These are phyloP conservation scores for Notechis scutatus DNA, from an alignment of 2,113 vertebrate species.

Conservation along the genomic window DNA sequence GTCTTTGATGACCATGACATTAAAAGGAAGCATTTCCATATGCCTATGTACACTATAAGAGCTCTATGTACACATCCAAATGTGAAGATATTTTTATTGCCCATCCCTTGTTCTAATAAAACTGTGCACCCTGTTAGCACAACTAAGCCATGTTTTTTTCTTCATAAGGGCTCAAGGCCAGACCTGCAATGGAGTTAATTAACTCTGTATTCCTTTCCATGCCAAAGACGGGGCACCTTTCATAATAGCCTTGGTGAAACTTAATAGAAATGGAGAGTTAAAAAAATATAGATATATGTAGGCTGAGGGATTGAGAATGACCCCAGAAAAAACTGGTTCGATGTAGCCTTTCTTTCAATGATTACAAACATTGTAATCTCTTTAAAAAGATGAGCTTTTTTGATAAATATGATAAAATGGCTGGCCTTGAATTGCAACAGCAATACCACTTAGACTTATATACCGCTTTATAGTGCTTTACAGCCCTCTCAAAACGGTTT, in stretches of 20 bases:
- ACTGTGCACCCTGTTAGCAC: background rate
- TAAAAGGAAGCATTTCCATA: background rate
- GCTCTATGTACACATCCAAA: background rate
- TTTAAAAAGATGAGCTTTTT: constrained; percentile 34
- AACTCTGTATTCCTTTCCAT: constrained; percentile 7
- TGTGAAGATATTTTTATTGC: background rate
- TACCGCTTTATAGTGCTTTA: too few relatives aligned
- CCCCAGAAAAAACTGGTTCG: background rate
- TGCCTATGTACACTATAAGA: background rate
- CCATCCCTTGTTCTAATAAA: background rate
- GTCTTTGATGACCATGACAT: background rate
- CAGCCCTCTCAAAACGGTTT: too few relatives aligned
- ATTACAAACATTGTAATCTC: background rate
- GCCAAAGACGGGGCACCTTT: background rate
- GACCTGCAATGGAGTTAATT: constrained; percentile 7
- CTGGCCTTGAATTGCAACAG: background rate
- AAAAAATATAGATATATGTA: background rate
- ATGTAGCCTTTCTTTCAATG: background rate
- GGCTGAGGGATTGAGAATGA: background rate
- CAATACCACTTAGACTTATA: too few relatives aligned
- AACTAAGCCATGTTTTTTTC: background rate
- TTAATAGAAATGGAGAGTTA: background rate
- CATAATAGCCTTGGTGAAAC: background rate
- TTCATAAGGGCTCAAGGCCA: background rate
- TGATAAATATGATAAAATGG: constrained; percentile 4